A percentile compares a stretch with the other conserved stretches of the same genome.
These are phyloP conservation scores for Nipponacmea schrenckii DNA, from an alignment of 2,888 invertebrate species.

Conservation along the genomic window DNA sequence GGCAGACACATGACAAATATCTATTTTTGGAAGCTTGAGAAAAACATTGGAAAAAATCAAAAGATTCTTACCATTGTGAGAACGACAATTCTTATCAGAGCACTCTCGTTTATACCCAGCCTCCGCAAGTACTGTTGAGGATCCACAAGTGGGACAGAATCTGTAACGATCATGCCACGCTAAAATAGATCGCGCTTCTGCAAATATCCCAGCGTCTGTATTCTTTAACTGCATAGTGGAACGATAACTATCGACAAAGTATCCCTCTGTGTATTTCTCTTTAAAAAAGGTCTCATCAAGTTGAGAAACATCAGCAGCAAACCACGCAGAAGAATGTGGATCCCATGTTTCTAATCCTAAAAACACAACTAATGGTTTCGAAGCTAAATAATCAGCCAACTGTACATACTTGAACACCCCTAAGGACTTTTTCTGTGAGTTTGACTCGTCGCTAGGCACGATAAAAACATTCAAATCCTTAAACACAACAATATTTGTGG, in stretches of 20 bases:
- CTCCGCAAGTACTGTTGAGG: slow-evolving; percentile 54
- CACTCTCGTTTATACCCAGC: slow-evolving; percentile 64
- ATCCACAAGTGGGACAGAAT: slow-evolving; percentile 69
- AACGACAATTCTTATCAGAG: slow-evolving; percentile 53
- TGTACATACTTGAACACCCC: slow-evolving; percentile 43
- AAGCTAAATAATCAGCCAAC: slow-evolving; percentile 39
- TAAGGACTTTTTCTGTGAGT: slow-evolving; percentile 31
- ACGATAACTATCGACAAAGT: slow-evolving; percentile 45
- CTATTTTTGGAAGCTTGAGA: no score
- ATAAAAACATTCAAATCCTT: slow-evolving; percentile 51
- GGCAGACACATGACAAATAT: no score
- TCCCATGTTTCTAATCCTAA: slow-evolving; percentile 51
- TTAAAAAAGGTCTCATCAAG: slow-evolving; percentile 38
- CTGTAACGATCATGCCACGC: slow-evolving; percentile 68
- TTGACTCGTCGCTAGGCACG: slow-evolving; percentile 22
- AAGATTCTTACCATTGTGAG: slow-evolving; percentile 52
- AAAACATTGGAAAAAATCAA: no score
- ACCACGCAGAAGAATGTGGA: slow-evolving; percentile 50
- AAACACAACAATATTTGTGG: slow-evolving; percentile 59
- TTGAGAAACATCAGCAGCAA: slow-evolving; percentile 55
- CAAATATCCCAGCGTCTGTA: slow-evolving; percentile 60
- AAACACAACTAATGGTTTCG: slow-evolving; percentile 52
- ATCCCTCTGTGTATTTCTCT: slow-evolving; percentile 34
- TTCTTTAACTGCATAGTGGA: slow-evolving; percentile 51
- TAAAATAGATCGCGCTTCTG: slow-evolving; percentile 66